Conservation (phyloP, 2,113 vertebrate species). For the Alouatta palliata region DNA sequence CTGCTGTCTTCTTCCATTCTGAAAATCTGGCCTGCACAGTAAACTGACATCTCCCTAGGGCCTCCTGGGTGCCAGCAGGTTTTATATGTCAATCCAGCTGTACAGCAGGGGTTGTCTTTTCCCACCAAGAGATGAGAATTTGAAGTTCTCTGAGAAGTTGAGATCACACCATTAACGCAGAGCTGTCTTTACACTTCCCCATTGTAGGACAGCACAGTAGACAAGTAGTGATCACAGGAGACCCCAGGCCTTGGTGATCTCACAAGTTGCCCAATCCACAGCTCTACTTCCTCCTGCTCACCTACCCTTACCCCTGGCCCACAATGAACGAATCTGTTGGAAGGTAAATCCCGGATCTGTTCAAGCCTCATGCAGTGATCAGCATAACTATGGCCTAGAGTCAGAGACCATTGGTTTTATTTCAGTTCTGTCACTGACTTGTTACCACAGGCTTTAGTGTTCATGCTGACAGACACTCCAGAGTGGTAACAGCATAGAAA, state of each 20-base stretch:
- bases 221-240: not conserved
- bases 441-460: not conserved
- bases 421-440: not conserved
- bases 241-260: not conserved
- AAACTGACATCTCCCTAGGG: not conserved
- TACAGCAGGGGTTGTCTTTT: not conserved
- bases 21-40: not conserved
- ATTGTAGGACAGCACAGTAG: not conserved
- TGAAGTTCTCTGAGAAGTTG: not conserved
- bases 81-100: not conserved
- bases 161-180: not conserved
- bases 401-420: slow-evolving; percentile 19
- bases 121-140: not conserved
- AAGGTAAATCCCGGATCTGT: not conserved
- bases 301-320: not conserved
- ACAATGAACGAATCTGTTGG: not conserved
- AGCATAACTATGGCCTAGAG: not conserved
- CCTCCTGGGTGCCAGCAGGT: not conserved
- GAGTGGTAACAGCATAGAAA: not conserved
- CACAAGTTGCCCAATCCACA: not conserved
- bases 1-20: not conserved
- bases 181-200: not conserved
- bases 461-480: not conserved
- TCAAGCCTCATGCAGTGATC: not conserved
- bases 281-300: slow-evolving; percentile 9